Evolutionary conservation across 2,888 invertebrate genomes (phyloP).

Genomic region (Ceratothoa steindachneri): DNA sequence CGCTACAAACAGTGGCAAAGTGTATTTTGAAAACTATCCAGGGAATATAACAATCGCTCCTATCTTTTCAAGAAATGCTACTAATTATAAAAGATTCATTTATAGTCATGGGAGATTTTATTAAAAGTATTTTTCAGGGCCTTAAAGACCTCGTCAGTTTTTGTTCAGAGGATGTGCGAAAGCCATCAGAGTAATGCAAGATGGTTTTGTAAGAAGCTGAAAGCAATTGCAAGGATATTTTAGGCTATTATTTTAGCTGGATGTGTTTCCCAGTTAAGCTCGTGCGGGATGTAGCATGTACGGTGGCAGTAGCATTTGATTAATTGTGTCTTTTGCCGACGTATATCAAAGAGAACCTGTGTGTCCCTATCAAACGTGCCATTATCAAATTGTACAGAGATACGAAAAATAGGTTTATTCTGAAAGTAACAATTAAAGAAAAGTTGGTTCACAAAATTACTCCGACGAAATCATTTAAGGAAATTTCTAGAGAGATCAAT

Average conservation of each 20-base stretch:
- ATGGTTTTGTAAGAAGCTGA: neutral
- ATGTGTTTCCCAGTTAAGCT: neutral
- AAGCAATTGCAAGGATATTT: neutral
- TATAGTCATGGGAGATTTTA: neutral
- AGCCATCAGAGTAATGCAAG: conserved; percentile 3
- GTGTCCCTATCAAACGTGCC: neutral
- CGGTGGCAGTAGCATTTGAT: neutral
- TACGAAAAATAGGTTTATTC: neutral
- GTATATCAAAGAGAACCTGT: neutral
- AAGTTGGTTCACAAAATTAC: neutral
- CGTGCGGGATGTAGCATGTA: neutral
- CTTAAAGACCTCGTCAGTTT: neutral
- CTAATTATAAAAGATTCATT: conserved; percentile 5
- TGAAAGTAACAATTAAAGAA: neutral
- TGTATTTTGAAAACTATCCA: neutral
- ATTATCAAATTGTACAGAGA: conserved; percentile 1
- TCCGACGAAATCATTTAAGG: neutral
- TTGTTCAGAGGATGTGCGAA: neutral
- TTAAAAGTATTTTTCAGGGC: neutral
- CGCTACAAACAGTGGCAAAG: neutral
- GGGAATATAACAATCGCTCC: neutral
- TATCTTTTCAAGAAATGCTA: neutral
- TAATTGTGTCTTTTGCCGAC: neutral
- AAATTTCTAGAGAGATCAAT: neutral
- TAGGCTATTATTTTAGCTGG: neutral